Percentiles rank a stretch among this genome's conserved stretches.
Evolutionary conservation across 2,113 vertebrate genomes (phyloP).

Genomic region (Trogon surrucura): DNA sequence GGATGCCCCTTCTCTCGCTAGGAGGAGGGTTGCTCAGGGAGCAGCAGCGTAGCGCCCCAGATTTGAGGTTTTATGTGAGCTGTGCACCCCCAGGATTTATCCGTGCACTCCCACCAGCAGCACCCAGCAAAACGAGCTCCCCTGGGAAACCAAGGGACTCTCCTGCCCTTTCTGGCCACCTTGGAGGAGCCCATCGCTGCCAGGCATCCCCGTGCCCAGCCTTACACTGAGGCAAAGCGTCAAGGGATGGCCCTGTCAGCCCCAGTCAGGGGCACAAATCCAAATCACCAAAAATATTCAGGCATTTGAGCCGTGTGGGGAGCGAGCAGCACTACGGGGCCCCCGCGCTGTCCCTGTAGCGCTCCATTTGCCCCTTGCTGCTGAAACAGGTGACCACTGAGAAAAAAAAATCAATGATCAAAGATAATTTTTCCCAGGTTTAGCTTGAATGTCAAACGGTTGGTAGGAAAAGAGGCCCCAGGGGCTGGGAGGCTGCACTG

Average conservation of each 20-base stretch:
- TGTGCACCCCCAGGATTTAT: background rate
- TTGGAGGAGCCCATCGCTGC: background rate
- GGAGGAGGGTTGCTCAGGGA: background rate
- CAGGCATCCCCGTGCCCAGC: background rate
- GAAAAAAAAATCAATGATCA: background rate
- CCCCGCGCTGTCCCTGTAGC: fast-evolving
- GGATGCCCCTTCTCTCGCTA: background rate
- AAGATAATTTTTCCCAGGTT: background rate
- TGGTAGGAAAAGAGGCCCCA: background rate
- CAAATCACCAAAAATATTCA: background rate
- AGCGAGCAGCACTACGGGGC: background rate
- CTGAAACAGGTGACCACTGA: background rate
- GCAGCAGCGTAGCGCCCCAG: background rate
- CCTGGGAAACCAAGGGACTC: background rate
- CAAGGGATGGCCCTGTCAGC: background rate
- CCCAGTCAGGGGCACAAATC: background rate
- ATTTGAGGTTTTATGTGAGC: background rate
- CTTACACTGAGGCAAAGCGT: fast-evolving
- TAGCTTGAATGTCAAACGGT: background rate
- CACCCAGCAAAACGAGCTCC: background rate
- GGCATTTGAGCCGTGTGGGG: background rate
- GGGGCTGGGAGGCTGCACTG: background rate
- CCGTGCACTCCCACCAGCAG: background rate
- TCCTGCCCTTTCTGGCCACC: background rate
- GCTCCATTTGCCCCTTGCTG: background rate